Conservation (phyloP, 2,113 vertebrate species). For the Strix uralensis region DNA sequence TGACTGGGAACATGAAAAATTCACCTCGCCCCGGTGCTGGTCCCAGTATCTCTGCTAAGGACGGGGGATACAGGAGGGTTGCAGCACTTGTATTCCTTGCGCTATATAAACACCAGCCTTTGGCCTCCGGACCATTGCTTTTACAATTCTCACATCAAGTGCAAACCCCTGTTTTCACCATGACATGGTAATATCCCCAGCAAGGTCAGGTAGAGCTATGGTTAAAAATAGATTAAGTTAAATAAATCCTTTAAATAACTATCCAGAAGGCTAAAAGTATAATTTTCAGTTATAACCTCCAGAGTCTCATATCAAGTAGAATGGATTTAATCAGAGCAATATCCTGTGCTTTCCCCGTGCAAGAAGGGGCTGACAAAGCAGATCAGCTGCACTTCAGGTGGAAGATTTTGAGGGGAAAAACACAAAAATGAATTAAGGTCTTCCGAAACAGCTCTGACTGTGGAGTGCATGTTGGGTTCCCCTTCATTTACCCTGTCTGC, state of each 20-base stretch:
- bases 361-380: not conserved
- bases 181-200: not conserved
- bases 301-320: not conserved
- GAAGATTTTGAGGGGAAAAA: not conserved
- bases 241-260: not conserved
- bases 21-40: not conserved
- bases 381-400: not conserved
- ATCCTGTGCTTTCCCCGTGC: not conserved
- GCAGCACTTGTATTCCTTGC: not conserved
- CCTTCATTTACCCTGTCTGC: not conserved
- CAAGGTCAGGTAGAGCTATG: not conserved
- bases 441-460: not conserved
- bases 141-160: not conserved
- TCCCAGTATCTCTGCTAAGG: not conserved
- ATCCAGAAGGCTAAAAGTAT: not conserved
- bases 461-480: not conserved
- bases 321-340: not conserved
- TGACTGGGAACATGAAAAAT: fast-evolving
- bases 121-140: not conserved
- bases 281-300: not conserved
- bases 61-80: not conserved
- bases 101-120: not conserved
- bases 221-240: not conserved
- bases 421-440: not conserved
- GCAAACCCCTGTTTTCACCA: not conserved